Evolutionary conservation across 2,113 vertebrate genomes (phyloP).

Genomic region (Phycodurus eques): DNA sequence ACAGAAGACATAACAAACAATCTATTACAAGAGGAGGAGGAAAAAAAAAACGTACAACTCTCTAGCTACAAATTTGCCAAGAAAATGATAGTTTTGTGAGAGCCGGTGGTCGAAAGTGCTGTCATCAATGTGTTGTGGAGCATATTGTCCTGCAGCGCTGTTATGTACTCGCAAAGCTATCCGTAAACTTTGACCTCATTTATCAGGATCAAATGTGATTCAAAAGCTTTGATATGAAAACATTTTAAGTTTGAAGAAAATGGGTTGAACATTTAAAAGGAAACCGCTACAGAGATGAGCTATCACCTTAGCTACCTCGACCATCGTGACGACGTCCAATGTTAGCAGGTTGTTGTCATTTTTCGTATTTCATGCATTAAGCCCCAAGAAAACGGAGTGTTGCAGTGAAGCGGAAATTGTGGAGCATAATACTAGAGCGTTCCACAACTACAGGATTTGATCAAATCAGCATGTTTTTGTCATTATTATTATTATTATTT

Average conservation of each 20-base stretch:
- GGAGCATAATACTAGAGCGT: no score
- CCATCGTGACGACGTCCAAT: not conserved
- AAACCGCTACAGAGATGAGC: not conserved
- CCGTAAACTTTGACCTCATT: not conserved
- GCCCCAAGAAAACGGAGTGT: no score
- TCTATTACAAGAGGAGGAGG: slow-evolving; percentile 61
- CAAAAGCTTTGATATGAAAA: not conserved
- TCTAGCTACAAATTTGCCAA: not conserved
- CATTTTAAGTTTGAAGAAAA: no score
- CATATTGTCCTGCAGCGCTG: not conserved
- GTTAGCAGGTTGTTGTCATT: no score
- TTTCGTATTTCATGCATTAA: no score
- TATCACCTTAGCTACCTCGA: not conserved
- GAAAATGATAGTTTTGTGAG: not conserved
- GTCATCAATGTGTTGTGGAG: not conserved
- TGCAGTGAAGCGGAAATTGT: no score
- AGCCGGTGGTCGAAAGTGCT: not conserved
- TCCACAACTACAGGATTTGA: no score
- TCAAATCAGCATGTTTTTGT: no score
- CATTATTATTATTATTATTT: no score
- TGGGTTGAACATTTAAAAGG: not conserved
- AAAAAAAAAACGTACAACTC: not conserved
- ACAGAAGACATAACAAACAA: slow-evolving; percentile 54
- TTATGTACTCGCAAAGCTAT: not conserved
- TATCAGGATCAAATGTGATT: not conserved